Evolutionary conservation across 2,113 vertebrate genomes (phyloP).

Genomic region (Catagonus wagneri): DNA sequence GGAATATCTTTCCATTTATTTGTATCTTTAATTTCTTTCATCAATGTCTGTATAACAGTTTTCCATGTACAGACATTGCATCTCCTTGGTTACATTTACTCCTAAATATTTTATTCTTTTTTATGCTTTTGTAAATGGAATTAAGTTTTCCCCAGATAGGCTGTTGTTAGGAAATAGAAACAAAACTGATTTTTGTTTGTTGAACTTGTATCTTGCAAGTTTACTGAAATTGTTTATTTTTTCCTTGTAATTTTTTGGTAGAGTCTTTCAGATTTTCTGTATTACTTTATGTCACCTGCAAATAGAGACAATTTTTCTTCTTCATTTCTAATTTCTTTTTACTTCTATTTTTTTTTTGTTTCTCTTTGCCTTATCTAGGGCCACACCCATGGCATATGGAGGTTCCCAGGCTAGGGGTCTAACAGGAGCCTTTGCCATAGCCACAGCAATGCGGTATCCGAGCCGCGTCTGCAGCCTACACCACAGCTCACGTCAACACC

Average conservation of each 20-base stretch:
- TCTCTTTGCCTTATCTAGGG: too few species aligned
- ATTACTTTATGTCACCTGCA: background rate
- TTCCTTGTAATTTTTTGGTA: background rate
- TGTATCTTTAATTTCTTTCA: background rate
- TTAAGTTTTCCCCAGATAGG: background rate
- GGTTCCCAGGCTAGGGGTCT: too few species aligned
- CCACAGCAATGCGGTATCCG: too few species aligned
- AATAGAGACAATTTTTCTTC: background rate
- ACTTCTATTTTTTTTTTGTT: too few species aligned
- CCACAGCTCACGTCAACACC: too few species aligned
- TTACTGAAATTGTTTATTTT: background rate
- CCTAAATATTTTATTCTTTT: background rate
- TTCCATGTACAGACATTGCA: background rate
- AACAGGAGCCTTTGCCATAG: too few species aligned
- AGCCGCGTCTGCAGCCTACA: too few species aligned
- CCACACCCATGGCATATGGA: too few species aligned
- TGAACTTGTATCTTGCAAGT: background rate
- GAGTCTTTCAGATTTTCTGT: background rate
- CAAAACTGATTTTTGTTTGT: background rate
- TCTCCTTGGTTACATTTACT: background rate
- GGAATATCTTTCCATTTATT: background rate
- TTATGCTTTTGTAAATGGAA: background rate
- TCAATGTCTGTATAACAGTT: background rate
- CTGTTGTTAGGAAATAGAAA: background rate
- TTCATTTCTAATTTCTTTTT: background rate